Conservation (phyloP, 2,113 vertebrate species). For the Larimichthys crocea region DNA sequence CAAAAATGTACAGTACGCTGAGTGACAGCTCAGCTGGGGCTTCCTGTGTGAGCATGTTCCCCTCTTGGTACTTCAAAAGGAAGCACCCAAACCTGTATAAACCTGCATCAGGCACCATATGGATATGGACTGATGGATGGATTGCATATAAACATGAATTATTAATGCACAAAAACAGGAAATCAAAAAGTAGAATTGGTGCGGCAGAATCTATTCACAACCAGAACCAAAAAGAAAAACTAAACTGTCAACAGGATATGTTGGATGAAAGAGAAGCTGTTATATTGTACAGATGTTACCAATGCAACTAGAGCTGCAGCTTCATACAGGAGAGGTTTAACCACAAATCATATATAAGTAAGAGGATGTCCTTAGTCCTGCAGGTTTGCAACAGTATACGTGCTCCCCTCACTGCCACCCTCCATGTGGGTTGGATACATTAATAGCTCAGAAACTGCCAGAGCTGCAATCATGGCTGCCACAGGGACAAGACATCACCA, state of each 20-base stretch:
- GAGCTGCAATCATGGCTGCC: slow-evolving; percentile 62
- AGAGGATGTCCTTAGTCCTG: slow-evolving; percentile 4
- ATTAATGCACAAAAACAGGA: not conserved
- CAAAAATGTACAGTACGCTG: not conserved
- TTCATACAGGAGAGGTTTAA: not conserved
- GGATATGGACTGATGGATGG: not conserved
- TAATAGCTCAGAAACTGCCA: slow-evolving; percentile 40
- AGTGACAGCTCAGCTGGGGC: not conserved
- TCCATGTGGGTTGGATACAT: slow-evolving; percentile 21
- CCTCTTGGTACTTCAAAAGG: not conserved
- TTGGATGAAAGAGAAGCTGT: not conserved
- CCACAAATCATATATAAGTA: slow-evolving; percentile 1
- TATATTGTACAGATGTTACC: not conserved
- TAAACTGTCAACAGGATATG: not conserved
- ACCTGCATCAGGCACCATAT: too few relatives aligned
- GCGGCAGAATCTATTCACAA: not conserved
- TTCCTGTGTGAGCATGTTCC: not conserved
- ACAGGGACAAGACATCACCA: slow-evolving; percentile 18
- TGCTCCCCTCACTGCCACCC: slow-evolving; percentile 26
- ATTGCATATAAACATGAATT: not conserved
- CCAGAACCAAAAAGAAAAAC: not conserved
- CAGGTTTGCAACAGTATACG: not conserved
- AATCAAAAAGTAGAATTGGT: not conserved
- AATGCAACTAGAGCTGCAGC: not conserved
- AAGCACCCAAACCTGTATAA: not conserved